Base-by-base conservation (phyloP, 2,113 vertebrate genomes). In the Nanorana parkeri region DNA sequence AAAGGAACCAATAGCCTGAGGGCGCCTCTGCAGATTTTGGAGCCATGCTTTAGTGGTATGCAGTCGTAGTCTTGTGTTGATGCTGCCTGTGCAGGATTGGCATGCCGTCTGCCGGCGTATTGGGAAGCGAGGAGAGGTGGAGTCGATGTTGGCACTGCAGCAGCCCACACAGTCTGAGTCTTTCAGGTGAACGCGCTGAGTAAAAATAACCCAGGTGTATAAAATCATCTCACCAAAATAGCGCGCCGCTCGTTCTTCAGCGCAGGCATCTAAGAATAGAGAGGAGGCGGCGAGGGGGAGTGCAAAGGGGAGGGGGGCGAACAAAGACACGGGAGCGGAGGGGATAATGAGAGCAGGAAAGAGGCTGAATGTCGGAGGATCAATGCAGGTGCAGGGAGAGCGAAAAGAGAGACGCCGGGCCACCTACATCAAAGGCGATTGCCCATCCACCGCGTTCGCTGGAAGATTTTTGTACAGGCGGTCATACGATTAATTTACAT, bases 141-240 rank as follows among this genome's bases (percentile, higher is more conserved):
- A 74, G 68, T 0, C 0, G 19, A 51, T 17, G 63, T 51, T 4
- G 32, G 68, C 28, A 63, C 61, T 1, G 41, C 17, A 36, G 17
- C 52, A 51, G 56, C 68, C 68, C 51, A 81, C 78, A 72, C 67
- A 67, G 78, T 56, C 69, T 81, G 58, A 29, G 23, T 66, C 52
- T 52, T 81, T 74, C 41, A 64, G 68, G 71, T 82, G 71, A 82
- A 75, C 56, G n/a, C 26, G 17, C 77, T 20, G 79, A 21, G 71
- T 75, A 82, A 82, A 82, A 75, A 82, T 75, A 82, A 58, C 61
- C 51, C 61, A 55, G 47, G 61, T 73, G 80, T 82, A 65, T 75
- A 82, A 75, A 58, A 64, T 29, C 68, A 64, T 52, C 28, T 54
- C 68, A 56, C 79, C 52, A 66, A 74, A 74, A 81, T 74, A 82